Percentiles rank a stretch among this genome's conserved stretches.
These are phyloP conservation scores for Drosophila kurseongensis DNA, from an alignment of 1,140 invertebrate genomes.

Conservation along the genomic window DNA sequence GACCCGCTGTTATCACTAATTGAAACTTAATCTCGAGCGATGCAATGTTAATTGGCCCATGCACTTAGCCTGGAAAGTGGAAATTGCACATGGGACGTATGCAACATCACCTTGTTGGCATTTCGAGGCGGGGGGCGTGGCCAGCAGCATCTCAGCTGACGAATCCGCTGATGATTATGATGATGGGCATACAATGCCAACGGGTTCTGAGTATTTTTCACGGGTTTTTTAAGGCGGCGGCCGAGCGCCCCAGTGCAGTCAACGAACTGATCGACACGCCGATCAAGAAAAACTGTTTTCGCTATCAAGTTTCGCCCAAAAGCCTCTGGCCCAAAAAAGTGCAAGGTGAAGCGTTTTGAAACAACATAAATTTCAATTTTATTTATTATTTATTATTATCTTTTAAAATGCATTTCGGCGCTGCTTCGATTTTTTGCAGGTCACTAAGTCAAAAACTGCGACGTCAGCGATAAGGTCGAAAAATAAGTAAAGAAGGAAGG, in stretches of 20 bases:
- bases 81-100: not conserved
- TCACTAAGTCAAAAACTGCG: conserved; percentile 41
- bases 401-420: conserved; percentile 35
- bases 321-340: conserved; percentile 49
- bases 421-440: conserved; percentile 35
- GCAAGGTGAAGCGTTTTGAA: conserved; percentile 64
- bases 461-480: conserved; percentile 38
- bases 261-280: conserved; percentile 56
- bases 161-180: conserved; percentile 10
- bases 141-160: conserved; percentile 38
- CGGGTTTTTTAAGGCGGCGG: conserved; percentile 11
- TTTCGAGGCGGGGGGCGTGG: conserved; percentile 58
- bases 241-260: conserved; percentile 55
- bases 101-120: conserved; percentile 57
- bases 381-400: conserved; percentile 43
- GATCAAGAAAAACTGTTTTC: conserved; percentile 36
- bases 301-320: conserved; percentile 24
- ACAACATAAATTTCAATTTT: conserved; percentile 56
- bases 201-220: conserved; percentile 37
- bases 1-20: conserved; percentile 53
- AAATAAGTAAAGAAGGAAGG: conserved; percentile 3
- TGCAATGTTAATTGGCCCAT: conserved; percentile 40
- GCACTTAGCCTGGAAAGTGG: conserved; percentile 28
- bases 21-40: conserved; percentile 35
- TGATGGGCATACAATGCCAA: conserved; percentile 63